Conservation (phyloP, 2,888 invertebrate species). For the Autographa gamma region DNA sequence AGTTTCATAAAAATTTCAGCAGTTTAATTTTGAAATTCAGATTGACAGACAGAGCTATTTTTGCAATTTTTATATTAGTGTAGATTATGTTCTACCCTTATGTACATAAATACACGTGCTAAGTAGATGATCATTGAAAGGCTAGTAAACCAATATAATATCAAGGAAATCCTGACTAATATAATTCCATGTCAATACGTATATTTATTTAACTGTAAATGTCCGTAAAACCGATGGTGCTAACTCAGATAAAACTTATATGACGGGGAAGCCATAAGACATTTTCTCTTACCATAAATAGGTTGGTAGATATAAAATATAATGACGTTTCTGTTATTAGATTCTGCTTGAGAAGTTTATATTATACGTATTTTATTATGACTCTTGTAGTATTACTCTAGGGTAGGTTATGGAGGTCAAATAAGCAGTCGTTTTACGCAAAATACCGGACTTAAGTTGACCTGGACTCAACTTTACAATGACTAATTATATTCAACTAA, state of each 20-base stretch:
- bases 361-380: conserved; percentile 6
- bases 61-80: no score
- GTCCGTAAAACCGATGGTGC: conserved; percentile 13
- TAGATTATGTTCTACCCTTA: no score
- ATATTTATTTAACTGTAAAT: neutral
- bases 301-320: conserved; percentile 34
- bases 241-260: conserved; percentile 25
- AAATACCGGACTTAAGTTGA: neutral
- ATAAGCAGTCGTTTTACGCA: neutral
- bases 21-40: no score
- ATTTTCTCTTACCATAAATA: conserved; percentile 23
- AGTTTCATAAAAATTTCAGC: no score
- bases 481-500: no score
- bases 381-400: neutral
- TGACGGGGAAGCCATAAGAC: conserved; percentile 15
- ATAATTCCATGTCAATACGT: neutral
- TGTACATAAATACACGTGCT: no score
- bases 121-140: no score
- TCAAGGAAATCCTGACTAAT: no score
- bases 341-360: conserved; percentile 2
- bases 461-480: no score
- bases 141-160: no score
- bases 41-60: no score
- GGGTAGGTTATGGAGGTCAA: neutral
- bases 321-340: conserved; percentile 22